phyloP scores from a whole-genome alignment of 1,140 invertebrate genomes.

The Drosophila insularis region DNA sequence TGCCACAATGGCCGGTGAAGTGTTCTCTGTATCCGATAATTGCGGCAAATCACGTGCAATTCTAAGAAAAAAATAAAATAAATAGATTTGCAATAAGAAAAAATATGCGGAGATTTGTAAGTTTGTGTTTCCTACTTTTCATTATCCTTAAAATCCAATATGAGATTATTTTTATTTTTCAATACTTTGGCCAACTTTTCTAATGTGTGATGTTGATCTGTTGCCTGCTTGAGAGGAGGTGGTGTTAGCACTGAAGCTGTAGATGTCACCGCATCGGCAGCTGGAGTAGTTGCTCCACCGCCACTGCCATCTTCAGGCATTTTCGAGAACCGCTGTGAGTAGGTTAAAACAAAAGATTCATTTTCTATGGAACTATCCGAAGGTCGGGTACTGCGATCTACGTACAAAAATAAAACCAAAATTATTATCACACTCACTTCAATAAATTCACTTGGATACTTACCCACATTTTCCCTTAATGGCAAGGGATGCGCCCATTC shows the following conservation, averaged over 20 bases:
- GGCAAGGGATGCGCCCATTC: constrained; percentile 83
- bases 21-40: constrained; percentile 82
- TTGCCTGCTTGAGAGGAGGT: constrained; percentile 14
- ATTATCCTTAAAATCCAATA: constrained; percentile 77
- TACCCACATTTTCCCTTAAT: constrained; percentile 77
- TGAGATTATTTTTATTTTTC: constrained; percentile 79
- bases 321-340: constrained; percentile 84
- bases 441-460: background rate
- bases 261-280: constrained; percentile 18
- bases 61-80: constrained; percentile 27
- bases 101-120: too few species aligned
- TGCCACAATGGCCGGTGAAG: constrained; percentile 77
- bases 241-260: constrained; percentile 51
- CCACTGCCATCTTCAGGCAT: constrained; percentile 78
- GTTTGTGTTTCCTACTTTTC: constrained; percentile 62
- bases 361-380: constrained; percentile 84
- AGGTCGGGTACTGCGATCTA: constrained; percentile 82
- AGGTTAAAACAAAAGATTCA: constrained; percentile 85
- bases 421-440: background rate
- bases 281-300: constrained; percentile 28
- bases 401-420: background rate
- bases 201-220: constrained; percentile 55
- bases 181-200: constrained; percentile 70
- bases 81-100: background rate
- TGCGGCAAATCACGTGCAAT: constrained; percentile 69